A percentile compares a stretch with the other conserved stretches of the same genome.
phyloP scores from a whole-genome alignment of 2,113 vertebrate genomes.

The Corydoras maculifer region DNA sequence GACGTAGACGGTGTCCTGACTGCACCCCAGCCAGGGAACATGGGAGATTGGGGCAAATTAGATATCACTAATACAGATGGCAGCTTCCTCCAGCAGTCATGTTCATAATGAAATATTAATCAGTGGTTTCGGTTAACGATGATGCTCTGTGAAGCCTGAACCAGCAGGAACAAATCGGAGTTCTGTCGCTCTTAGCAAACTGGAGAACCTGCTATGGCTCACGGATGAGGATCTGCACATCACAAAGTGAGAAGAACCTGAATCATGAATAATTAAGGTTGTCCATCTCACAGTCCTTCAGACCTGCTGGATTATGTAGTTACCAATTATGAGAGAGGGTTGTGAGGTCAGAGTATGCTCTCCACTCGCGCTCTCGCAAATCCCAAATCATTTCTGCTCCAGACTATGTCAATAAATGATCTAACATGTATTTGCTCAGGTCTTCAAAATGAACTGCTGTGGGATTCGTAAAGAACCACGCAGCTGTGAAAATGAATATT shows the following conservation, averaged over 20 bases:
- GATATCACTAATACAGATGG: background rate
- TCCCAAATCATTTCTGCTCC: no score
- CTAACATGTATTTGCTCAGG: no score
- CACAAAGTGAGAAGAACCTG: background rate
- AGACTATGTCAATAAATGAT: no score
- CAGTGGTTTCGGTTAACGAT: background rate
- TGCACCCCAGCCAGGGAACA: background rate
- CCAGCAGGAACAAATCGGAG: background rate
- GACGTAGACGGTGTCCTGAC: background rate
- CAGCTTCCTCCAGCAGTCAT: background rate
- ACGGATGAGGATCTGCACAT: background rate
- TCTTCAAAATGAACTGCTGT: no score
- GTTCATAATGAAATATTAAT: background rate
- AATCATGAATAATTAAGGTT: background rate
- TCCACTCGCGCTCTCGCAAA: no score
- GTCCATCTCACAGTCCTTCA: no score
- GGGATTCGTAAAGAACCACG: no score
- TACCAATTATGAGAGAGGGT: no score
- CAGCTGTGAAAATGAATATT: no score
- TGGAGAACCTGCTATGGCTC: no score
- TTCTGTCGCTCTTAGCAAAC: slow-evolving; percentile 24
- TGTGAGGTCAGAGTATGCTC: no score
- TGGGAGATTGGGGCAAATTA: background rate
- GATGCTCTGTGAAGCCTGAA: background rate
- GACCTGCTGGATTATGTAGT: no score